A percentile compares a stretch with the other conserved stretches of the same genome.
These are phyloP conservation scores for Papilio polyxenes DNA, from an alignment of 1,140 invertebrate genomes.

Conservation along the genomic window DNA sequence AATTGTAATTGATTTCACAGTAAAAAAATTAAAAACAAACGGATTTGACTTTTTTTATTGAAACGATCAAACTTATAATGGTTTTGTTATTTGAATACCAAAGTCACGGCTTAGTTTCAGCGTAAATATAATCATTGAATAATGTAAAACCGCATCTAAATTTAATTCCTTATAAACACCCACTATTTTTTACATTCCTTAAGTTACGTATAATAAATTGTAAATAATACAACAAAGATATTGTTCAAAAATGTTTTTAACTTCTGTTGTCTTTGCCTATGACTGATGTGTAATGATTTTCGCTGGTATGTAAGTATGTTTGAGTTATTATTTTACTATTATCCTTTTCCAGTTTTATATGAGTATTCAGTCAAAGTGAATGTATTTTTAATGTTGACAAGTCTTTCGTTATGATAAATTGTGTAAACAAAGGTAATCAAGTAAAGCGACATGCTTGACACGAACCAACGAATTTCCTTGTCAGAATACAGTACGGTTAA, in stretches of 20 bases:
- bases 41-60: neutral
- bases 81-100: neutral
- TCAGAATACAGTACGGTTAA: neutral
- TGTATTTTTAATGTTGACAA: too few species aligned
- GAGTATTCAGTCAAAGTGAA: too few species aligned
- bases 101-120: neutral
- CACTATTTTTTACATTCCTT: neutral
- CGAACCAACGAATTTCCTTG: neutral
- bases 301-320: neutral
- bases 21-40: neutral
- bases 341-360: too few species aligned
- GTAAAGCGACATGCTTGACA: neutral
- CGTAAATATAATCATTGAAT: neutral
- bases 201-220: neutral
- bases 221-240: too few species aligned
- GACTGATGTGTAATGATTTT: too few species aligned
- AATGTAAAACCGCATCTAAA: neutral
- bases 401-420: neutral
- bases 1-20: too few species aligned
- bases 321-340: too few species aligned
- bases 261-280: neutral
- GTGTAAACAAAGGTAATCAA: neutral
- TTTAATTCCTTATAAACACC: neutral
- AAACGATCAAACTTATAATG: neutral
- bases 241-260: neutral